Evolutionary conservation across 30 jellyfish, hydroid and myxozoan species (phyloP).

Genomic region (Hydractinia symbiolongicarpus): DNA sequence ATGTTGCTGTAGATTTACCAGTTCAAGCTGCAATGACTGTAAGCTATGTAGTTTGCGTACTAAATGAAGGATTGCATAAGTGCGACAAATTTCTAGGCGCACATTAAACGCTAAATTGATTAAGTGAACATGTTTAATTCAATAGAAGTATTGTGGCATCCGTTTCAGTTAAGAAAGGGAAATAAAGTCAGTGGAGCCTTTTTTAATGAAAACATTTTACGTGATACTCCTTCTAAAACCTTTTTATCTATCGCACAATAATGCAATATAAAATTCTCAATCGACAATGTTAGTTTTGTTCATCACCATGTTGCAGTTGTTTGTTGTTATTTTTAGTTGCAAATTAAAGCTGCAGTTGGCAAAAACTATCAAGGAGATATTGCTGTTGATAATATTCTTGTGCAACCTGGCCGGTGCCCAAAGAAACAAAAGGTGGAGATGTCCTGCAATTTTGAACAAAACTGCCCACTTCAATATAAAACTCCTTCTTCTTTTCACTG

Average conservation of each 20-base stretch:
- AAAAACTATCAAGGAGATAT: background rate
- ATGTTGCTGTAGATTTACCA: background rate
- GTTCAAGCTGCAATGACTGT: background rate
- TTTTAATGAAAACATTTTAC: too few relatives aligned
- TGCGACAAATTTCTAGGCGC: too few relatives aligned
- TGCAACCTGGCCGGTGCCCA: background rate
- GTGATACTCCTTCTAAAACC: too few relatives aligned
- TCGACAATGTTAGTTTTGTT: too few relatives aligned
- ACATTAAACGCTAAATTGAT: background rate
- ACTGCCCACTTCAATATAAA: background rate
- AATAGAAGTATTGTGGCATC: too few relatives aligned
- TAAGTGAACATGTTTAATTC: background rate
- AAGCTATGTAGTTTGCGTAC: background rate
- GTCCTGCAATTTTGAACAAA: background rate
- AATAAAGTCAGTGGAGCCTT: too few relatives aligned
- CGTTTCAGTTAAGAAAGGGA: too few relatives aligned
- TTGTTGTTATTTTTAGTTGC: background rate
- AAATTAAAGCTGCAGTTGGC: slow-evolving; percentile 1
- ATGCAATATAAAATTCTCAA: too few relatives aligned
- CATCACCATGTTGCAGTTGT: too few relatives aligned
- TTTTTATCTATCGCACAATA: too few relatives aligned
- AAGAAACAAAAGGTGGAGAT: background rate
- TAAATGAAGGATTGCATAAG: too few relatives aligned
- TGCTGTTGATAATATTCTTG: background rate
- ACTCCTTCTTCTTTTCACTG: background rate